A percentile compares a stretch with the other conserved stretches of the same genome.
These are phyloP conservation scores for Micrasema longulum DNA, from an alignment of 1,140 invertebrate species.

Conservation along the genomic window DNA sequence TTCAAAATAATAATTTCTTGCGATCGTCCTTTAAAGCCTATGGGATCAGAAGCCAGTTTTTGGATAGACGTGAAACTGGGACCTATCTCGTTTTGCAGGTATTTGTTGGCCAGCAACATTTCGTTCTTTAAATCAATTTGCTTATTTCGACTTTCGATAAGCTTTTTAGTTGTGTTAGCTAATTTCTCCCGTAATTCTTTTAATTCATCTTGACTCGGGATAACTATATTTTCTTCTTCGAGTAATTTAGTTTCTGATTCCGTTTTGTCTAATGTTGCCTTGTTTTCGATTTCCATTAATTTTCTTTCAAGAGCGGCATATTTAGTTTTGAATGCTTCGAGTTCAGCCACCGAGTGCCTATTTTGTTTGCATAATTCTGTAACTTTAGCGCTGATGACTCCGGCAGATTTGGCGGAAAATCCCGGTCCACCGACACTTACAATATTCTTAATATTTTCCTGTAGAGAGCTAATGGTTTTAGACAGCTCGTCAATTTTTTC, in stretches of 20 bases:
- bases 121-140: slow-evolving; percentile 74
- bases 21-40: slow-evolving; percentile 77
- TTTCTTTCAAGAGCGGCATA: slow-evolving; percentile 64
- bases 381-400: slow-evolving; percentile 67
- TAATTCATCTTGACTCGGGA: slow-evolving; percentile 62
- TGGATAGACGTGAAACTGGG: slow-evolving; percentile 70
- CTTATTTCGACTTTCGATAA: slow-evolving; percentile 75
- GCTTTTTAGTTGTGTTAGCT: slow-evolving; percentile 69
- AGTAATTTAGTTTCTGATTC: slow-evolving; percentile 59
- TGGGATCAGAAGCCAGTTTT: slow-evolving; percentile 63
- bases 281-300: slow-evolving; percentile 59
- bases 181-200: slow-evolving; percentile 75
- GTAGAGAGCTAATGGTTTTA: slow-evolving; percentile 65
- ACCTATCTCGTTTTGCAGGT: slow-evolving; percentile 76
- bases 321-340: slow-evolving; percentile 68
- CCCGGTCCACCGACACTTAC: slow-evolving; percentile 65
- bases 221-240: slow-evolving; percentile 59
- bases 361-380: slow-evolving; percentile 71
- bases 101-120: slow-evolving; percentile 72
- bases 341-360: slow-evolving; percentile 66
- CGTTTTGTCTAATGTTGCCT: slow-evolving; percentile 58
- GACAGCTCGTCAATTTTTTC: slow-evolving; percentile 65
- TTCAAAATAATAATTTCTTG: slow-evolving; percentile 77
- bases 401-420: slow-evolving; percentile 66
- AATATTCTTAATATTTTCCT: slow-evolving; percentile 69